A percentile compares a stretch with the other conserved stretches of the same genome.
These are phyloP conservation scores for Dolichoris vasculosae DNA, from an alignment of 1,140 invertebrate species.

Conservation along the genomic window DNA sequence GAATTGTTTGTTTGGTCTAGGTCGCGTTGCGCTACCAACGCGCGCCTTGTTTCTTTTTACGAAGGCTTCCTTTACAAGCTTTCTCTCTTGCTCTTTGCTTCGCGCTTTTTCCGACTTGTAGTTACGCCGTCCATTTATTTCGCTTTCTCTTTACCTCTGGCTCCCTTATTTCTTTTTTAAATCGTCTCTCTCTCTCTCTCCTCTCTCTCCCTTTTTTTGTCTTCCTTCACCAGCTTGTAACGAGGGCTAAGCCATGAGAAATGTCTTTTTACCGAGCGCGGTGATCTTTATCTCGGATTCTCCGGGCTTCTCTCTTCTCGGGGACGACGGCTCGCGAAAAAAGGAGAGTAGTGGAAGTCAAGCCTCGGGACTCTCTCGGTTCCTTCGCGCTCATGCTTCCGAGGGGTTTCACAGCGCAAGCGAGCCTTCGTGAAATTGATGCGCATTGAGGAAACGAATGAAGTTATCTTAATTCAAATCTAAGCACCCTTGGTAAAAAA, in stretches of 20 bases:
- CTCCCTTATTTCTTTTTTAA: not conserved
- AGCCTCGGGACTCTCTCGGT: not conserved
- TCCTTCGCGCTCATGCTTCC: not conserved
- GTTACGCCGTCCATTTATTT: constrained; percentile 37
- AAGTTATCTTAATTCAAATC: constrained; percentile 54
- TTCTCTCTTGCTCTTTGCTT: not conserved
- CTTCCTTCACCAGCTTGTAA: constrained; percentile 30
- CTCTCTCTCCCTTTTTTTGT: not conserved
- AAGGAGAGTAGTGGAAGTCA: not conserved
- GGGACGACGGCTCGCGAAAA: constrained; percentile 14
- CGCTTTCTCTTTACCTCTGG: constrained; percentile 12
- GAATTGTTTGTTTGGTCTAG: constrained; percentile 66
- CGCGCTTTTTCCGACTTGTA: not conserved
- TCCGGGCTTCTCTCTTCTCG: not conserved
- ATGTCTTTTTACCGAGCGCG: constrained; percentile 39
- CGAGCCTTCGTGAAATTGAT: constrained; percentile 44
- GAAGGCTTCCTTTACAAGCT: constrained; percentile 13
- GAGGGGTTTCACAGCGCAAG: not conserved
- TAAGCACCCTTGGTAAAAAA: constrained; percentile 5
- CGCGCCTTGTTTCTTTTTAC: constrained; percentile 21
- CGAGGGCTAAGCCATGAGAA: constrained; percentile 46
- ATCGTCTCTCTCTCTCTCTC: not conserved
- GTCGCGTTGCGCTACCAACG: constrained; percentile 46
- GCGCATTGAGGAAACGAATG: constrained; percentile 44
- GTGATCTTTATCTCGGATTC: constrained; percentile 42